phyloP scores from a whole-genome alignment of 2,113 vertebrate species.

The Indicator maculatus region DNA sequence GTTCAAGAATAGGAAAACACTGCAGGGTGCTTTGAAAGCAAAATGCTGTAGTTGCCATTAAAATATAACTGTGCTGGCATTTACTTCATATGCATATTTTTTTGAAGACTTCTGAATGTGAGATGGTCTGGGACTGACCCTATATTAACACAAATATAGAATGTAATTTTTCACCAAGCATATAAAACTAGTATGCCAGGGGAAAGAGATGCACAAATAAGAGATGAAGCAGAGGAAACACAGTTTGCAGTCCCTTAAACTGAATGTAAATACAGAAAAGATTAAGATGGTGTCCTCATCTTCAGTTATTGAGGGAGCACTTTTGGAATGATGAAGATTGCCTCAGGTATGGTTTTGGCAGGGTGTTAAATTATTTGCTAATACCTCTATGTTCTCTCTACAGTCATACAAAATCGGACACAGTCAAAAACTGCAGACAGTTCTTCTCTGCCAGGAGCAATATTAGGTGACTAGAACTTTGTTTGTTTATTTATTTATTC shows the following conservation, averaged over 20 bases:
- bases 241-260: neutral
- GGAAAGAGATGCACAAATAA: neutral
- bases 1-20: neutral
- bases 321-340: neutral
- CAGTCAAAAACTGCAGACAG: constrained; percentile 70
- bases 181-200: neutral
- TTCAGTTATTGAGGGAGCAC: neutral
- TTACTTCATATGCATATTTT: neutral
- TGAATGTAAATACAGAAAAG: neutral
- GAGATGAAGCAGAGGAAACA: neutral
- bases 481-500: neutral
- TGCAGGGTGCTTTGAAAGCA: neutral
- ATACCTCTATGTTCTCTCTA: constrained; percentile 30
- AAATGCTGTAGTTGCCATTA: neutral
- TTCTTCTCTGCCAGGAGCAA: constrained; percentile 74
- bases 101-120: neutral
- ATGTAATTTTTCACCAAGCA: neutral
- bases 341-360: neutral
- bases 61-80: neutral
- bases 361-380: neutral
- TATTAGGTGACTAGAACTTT: constrained; percentile 71
- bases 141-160: neutral
- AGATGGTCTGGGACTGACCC: neutral
- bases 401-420: constrained; percentile 80
- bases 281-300: neutral